Evolutionary conservation across 2,113 vertebrate species (phyloP), one percentile per base, ranked within the genome.

Genomic region (Peucedramus taeniatus): DNA sequence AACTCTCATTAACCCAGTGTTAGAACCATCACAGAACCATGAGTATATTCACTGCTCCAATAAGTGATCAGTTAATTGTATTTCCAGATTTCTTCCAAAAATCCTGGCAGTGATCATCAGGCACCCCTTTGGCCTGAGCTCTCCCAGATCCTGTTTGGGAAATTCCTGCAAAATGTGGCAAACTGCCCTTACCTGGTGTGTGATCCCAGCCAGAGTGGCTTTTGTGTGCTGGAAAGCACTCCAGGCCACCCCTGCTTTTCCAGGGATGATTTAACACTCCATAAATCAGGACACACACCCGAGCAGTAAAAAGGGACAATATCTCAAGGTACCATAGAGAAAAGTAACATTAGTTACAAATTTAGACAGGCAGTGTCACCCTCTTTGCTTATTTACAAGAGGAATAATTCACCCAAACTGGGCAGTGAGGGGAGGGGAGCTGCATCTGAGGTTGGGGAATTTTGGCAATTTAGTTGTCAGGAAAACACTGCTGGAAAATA

Each of bases 31-130:
- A 15, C 6, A 37, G 74, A 60, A 14, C 1, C 83, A 66, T 23
- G 57, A 10, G 1, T n/a, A 7, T 2, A 7, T 11, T 11, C 61
- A 2, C 42, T 21, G 21, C 64, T 68, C 44, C 53, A 5, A 1
- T 2, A 24, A 37, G 11, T 1, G 3, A 26, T 28, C 10, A 0
- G 6, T 7, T 51, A 3, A 28, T 66, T 71, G n/a, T 5, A 47
- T 45, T 59, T 31, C 6, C 11, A 11, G 9, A 9, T 78, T 81
- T 70, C 40, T 40, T 13, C 69, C 51, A 31, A 7, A 40, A 56
- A 24, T 17, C 16, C 13, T 57, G 77, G 42, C 40, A 4, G 35
- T 1, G 71, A 35, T 4, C 35, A 26, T 3, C 49, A 11, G 49
- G 11, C 9, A 10, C 37, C 37, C 12, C 1, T 27, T 40, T 40